Evolutionary conservation across 2,113 vertebrate species (phyloP).

Genomic region (Spea multiplicata): DNA sequence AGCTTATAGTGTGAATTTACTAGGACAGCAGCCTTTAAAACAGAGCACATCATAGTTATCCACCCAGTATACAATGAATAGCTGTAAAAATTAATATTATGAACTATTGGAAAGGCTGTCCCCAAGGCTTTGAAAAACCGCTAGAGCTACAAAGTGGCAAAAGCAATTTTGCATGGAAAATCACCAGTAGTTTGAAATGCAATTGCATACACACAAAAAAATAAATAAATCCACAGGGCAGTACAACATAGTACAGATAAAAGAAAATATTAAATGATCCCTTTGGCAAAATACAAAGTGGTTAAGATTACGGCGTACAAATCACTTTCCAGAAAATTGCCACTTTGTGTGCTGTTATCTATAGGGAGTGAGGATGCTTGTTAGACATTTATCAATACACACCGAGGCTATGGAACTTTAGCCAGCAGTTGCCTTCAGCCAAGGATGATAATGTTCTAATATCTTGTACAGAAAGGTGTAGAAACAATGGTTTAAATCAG

Average conservation of each 20-base stretch:
- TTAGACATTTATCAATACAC: neutral
- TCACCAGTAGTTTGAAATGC: neutral
- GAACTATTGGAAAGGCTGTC: neutral
- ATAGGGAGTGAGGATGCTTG: neutral
- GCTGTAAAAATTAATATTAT: neutral
- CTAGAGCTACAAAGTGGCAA: neutral
- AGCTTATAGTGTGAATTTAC: neutral
- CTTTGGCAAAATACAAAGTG: neutral
- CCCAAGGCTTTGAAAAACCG: neutral
- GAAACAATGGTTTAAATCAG: too few species aligned
- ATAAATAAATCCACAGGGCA: neutral
- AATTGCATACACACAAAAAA: neutral
- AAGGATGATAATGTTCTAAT: neutral
- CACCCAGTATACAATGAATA: neutral
- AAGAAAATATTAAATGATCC: neutral
- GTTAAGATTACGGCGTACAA: neutral
- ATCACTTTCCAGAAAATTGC: neutral
- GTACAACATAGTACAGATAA: neutral
- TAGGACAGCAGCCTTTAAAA: too few species aligned
- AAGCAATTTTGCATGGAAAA: slow-evolving; percentile 1
- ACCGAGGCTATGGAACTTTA: neutral
- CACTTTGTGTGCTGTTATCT: neutral
- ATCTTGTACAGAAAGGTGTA: too few species aligned
- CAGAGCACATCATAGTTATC: neutral
- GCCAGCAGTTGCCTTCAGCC: neutral